Evolutionary conservation across 2,797 vertebrate species (phyloP).

Genomic region (Epinephelus awoara): DNA sequence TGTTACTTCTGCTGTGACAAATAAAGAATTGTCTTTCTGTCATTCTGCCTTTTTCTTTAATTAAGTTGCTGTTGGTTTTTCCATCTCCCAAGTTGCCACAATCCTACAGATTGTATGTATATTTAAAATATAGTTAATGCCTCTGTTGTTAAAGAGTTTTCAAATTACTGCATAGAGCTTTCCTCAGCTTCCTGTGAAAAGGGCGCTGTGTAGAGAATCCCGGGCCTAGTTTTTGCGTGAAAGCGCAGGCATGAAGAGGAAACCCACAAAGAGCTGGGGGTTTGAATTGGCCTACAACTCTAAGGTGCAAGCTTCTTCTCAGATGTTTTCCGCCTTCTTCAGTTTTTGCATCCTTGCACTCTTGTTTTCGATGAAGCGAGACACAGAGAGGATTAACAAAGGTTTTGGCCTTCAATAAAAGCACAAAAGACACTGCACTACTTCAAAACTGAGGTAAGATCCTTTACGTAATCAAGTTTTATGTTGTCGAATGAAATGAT

Average conservation of each 20-base stretch:
- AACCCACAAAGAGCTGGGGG: slow-evolving; percentile 56
- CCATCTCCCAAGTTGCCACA: neutral
- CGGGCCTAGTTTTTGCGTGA: slow-evolving; percentile 37
- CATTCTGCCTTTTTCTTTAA: slow-evolving; percentile 24
- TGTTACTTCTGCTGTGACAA: slow-evolving; percentile 87
- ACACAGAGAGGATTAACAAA: slow-evolving; percentile 27
- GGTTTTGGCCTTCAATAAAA: slow-evolving; percentile 15
- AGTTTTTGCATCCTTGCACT: slow-evolving; percentile 35
- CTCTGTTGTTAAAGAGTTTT: neutral
- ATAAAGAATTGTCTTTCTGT: slow-evolving; percentile 85
- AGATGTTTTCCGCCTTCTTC: slow-evolving; percentile 64
- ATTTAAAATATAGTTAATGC: no score
- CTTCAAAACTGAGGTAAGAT: slow-evolving; percentile 61
- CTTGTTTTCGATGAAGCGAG: slow-evolving; percentile 40
- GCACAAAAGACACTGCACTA: neutral
- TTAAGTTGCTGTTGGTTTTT: no score
- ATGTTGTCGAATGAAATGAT: neutral
- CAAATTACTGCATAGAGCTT: neutral
- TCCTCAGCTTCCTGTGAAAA: neutral
- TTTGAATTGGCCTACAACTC: slow-evolving; percentile 60
- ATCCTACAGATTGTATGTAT: neutral
- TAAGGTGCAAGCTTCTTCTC: slow-evolving; percentile 47
- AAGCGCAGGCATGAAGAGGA: slow-evolving; percentile 26
- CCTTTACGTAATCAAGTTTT: neutral
- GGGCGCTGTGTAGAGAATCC: neutral